Evolutionary conservation across 2,797 vertebrate species (phyloP).

Genomic region (Parauchenoglanis ngamensis): DNA sequence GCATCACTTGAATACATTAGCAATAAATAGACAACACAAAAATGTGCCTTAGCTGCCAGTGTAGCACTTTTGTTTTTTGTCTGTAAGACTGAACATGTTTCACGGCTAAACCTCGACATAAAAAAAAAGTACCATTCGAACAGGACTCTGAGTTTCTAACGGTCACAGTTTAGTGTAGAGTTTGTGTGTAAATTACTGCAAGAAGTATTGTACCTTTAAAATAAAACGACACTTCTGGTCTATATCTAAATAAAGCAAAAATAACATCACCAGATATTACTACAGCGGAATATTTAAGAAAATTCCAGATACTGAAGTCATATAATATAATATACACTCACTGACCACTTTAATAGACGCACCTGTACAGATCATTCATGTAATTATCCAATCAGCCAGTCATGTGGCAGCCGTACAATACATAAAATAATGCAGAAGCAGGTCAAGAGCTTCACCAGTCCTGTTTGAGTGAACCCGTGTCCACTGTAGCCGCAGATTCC

Average conservation of each 20-base stretch:
- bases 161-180: not conserved
- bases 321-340: not conserved
- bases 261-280: not conserved
- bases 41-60: slow-evolving; percentile 39
- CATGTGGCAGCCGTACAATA: not conserved
- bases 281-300: not conserved
- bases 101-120: not conserved
- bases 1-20: slow-evolving; percentile 43
- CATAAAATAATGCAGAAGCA: not conserved
- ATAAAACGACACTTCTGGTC: not conserved
- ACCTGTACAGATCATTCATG: not conserved
- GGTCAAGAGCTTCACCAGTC: not conserved
- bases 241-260: not conserved
- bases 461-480: not conserved
- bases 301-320: not conserved
- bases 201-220: not conserved
- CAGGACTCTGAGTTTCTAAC: not conserved
- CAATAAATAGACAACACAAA: slow-evolving; percentile 50
- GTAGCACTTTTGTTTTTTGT: not conserved
- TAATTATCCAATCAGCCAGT: not conserved
- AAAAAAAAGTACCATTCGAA: not conserved
- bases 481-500: not conserved
- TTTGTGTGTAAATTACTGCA: slow-evolving; percentile 4
- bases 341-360: slow-evolving; percentile 4
- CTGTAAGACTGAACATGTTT: not conserved